Percentiles rank a stretch among this genome's conserved stretches.
Conservation (phyloP, 2,888 invertebrate genomes). For the Tortricodes alternella region DNA sequence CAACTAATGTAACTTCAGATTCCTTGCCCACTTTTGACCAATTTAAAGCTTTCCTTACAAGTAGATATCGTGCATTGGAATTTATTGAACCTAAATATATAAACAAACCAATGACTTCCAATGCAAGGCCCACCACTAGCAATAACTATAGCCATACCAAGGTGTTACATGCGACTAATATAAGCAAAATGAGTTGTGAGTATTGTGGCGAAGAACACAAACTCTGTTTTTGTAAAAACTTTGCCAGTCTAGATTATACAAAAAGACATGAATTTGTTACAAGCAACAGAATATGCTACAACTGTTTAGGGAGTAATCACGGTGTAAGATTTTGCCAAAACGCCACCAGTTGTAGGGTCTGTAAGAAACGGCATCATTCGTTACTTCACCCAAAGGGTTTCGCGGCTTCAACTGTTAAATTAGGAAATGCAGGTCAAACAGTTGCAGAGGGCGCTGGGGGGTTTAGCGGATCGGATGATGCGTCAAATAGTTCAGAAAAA, state of each 20-base stretch:
- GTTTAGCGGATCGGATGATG: background rate
- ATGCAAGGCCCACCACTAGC: background rate
- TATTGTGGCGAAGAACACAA: background rate
- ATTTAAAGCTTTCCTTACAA: background rate
- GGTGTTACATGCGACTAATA: background rate
- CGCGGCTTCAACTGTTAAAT: background rate
- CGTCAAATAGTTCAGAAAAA: background rate
- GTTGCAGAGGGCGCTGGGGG: background rate
- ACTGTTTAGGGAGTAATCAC: constrained; percentile 5
- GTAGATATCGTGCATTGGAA: background rate
- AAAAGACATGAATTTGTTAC: constrained; percentile 6
- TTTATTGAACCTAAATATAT: constrained; percentile 15
- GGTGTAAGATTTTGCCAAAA: background rate
- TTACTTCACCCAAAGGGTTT: constrained; percentile 1
- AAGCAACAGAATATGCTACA: background rate
- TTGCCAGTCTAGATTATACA: background rate
- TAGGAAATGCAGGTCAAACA: background rate
- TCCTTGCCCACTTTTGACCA: background rate
- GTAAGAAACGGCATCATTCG: constrained; percentile 2
- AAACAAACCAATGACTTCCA: constrained; percentile 1
- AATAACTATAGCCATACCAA: background rate
- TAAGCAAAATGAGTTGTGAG: background rate
- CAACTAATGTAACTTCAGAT: background rate
- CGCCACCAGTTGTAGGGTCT: background rate
- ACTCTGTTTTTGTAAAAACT: background rate